Evolutionary conservation across 2,888 invertebrate genomes (phyloP).

Genomic region (Eupithecia subfuscata): DNA sequence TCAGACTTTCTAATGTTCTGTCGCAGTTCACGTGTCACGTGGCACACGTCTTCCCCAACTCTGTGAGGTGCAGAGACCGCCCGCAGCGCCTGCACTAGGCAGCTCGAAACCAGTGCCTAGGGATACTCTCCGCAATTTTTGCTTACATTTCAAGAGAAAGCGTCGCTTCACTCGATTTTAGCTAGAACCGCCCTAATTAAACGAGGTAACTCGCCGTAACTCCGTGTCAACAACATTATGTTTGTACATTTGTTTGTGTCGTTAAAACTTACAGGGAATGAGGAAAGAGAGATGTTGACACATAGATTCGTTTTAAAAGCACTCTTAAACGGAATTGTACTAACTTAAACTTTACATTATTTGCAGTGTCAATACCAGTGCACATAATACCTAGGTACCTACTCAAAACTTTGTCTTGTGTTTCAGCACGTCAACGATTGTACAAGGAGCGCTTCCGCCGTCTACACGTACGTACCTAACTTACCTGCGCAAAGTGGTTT

Average conservation of each 20-base stretch:
- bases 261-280: not conserved
- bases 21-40: not conserved
- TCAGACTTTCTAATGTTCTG: no score
- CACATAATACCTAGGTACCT: no score
- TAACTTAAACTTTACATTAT: no score
- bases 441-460: no score
- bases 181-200: conserved; percentile 17
- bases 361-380: no score
- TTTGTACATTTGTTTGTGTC: not conserved
- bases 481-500: no score
- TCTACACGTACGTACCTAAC: no score
- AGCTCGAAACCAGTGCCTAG: not conserved
- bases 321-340: not conserved
- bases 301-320: not conserved
- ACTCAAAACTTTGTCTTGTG: no score
- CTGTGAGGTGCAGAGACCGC: not conserved
- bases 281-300: not conserved
- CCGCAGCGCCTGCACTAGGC: conserved; percentile 4
- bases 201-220: not conserved
- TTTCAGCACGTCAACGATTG: no score
- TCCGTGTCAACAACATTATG: not conserved
- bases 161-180: conserved; percentile 21
- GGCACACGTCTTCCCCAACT: no score
- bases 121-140: conserved; percentile 21
- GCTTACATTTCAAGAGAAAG: conserved; percentile 23